Evolutionary conservation across 2,797 vertebrate species (phyloP).

Genomic region (Lithobates sylvaticus): DNA sequence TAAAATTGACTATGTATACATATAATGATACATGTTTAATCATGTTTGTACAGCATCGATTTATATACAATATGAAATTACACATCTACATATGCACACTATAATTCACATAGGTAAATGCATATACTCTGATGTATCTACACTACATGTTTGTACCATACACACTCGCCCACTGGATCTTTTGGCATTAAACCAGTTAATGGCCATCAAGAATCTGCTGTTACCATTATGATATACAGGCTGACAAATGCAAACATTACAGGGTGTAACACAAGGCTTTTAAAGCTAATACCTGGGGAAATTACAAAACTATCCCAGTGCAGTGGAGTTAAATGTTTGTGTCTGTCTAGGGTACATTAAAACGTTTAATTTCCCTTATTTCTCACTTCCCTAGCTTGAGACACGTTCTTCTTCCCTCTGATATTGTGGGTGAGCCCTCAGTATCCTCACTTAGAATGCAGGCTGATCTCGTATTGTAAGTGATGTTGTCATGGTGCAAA

Average conservation of each 20-base stretch:
- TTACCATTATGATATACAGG: not conserved
- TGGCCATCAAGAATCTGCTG: not conserved
- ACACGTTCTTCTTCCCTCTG: too few relatives aligned
- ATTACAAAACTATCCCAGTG: too few relatives aligned
- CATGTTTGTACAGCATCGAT: not conserved
- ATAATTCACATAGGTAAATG: conserved; percentile 4
- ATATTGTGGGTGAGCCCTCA: too few relatives aligned
- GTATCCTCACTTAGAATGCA: too few relatives aligned
- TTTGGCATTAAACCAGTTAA: not conserved
- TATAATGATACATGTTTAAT: not conserved
- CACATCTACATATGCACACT: conserved; percentile 1
- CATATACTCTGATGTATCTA: not conserved
- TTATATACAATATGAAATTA: conserved; percentile 9
- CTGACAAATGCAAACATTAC: not conserved
- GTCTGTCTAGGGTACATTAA: too few relatives aligned
- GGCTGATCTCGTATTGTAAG: too few relatives aligned
- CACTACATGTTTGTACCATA: not conserved
- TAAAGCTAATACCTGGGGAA: too few relatives aligned
- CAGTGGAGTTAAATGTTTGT: too few relatives aligned
- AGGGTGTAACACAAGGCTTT: too few relatives aligned
- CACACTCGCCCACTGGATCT: not conserved
- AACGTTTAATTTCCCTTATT: too few relatives aligned
- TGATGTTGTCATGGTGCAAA: too few relatives aligned
- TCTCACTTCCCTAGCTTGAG: too few relatives aligned
- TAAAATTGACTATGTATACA: conserved; percentile 20